phyloP scores from a whole-genome alignment of 2,888 invertebrate genomes.

The Drosophila mettleri region DNA sequence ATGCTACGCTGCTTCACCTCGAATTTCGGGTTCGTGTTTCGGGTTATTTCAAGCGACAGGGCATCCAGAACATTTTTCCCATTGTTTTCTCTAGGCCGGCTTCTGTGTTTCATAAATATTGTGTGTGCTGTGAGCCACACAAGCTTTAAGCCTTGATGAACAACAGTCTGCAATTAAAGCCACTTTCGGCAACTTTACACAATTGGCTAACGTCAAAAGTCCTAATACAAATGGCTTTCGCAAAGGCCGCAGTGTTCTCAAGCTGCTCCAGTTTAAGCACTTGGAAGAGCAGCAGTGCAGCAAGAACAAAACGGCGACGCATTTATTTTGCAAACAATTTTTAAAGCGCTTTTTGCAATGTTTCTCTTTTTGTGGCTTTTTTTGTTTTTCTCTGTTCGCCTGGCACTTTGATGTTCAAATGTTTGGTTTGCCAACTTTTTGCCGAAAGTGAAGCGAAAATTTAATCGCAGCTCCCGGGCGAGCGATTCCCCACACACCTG shows the following conservation, averaged over 20 bases:
- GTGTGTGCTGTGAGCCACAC: background rate
- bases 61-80: slow-evolving; percentile 66
- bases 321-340: slow-evolving; percentile 50
- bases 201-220: slow-evolving; percentile 14
- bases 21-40: slow-evolving; percentile 49
- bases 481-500: background rate
- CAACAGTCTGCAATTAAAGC: slow-evolving; percentile 9
- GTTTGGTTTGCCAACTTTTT: slow-evolving; percentile 43
- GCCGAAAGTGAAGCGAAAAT: slow-evolving; percentile 44
- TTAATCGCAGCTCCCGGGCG: slow-evolving; percentile 11
- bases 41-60: slow-evolving; percentile 58
- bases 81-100: slow-evolving; percentile 67
- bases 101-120: slow-evolving; percentile 50
- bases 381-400: slow-evolving; percentile 11
- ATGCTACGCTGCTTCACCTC: slow-evolving; percentile 39
- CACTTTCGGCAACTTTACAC: background rate
- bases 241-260: slow-evolving; percentile 7
- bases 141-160: background rate
- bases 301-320: slow-evolving; percentile 20
- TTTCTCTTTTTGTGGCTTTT: slow-evolving; percentile 11
- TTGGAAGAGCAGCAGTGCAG: slow-evolving; percentile 13
- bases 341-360: slow-evolving; percentile 13
- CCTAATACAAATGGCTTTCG: slow-evolving; percentile 11
- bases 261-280: slow-evolving; percentile 29
- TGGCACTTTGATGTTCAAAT: slow-evolving; percentile 67